Conservation (phyloP, 2,797 vertebrate genomes). For the Pangasius sanitwongsei region DNA sequence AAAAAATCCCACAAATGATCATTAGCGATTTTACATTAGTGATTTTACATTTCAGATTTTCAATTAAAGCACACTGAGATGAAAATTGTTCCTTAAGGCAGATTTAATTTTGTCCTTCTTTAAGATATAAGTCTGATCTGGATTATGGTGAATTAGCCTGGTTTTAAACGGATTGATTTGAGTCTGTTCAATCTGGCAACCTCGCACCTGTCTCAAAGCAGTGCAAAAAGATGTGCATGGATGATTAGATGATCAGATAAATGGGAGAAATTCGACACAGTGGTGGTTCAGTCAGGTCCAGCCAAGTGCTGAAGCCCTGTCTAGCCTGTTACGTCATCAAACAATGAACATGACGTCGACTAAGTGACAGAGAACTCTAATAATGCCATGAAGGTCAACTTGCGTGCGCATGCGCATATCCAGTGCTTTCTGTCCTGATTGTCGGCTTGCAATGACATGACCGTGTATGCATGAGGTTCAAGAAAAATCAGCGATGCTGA, state of each 20-base stretch:
- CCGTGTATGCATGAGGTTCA: neutral
- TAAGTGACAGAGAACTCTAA: conserved; percentile 12
- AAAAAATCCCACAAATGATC: neutral
- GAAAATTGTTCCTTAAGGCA: neutral
- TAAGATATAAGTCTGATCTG: neutral
- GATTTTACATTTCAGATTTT: neutral
- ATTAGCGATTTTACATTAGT: neutral
- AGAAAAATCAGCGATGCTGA: neutral
- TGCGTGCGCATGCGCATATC: conserved; percentile 38
- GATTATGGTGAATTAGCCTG: neutral
- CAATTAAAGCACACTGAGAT: neutral
- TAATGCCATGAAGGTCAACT: conserved; percentile 42
- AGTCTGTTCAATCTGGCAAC: conserved; percentile 30
- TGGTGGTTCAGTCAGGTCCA: neutral
- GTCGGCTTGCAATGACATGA: conserved; percentile 23
- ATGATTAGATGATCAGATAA: neutral
- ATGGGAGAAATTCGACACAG: neutral
- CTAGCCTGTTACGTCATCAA: neutral
- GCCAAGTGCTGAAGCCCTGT: neutral
- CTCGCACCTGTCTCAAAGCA: neutral
- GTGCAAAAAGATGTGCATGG: neutral
- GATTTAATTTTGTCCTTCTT: neutral
- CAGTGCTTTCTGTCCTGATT: conserved; percentile 17
- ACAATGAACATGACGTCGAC: conserved; percentile 12
- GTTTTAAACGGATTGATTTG: neutral